These are phyloP conservation scores for Procapra przewalskii DNA, from an alignment of 2,113 vertebrate species.

Conservation along the genomic window DNA sequence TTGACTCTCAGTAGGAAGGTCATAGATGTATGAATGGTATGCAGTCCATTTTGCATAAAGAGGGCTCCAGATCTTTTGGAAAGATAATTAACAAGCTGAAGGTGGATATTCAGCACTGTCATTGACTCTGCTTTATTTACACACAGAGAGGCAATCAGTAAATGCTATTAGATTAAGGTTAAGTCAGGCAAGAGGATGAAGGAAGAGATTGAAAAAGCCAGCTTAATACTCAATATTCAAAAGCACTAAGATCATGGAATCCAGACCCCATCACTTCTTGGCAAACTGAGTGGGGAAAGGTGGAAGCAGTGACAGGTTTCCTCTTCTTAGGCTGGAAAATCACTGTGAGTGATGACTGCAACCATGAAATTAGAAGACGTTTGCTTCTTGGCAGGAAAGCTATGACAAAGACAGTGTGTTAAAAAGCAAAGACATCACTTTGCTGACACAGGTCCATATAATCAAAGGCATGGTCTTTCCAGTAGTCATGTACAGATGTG, in stretches of 20 bases:
- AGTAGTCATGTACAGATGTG: neutral
- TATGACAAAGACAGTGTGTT: neutral
- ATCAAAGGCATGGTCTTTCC: neutral
- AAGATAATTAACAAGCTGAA: neutral
- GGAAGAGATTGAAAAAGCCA: neutral
- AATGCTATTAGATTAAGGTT: neutral
- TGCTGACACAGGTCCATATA: neutral
- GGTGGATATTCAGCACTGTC: neutral
- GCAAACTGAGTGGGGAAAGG: neutral
- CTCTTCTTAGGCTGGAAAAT: neutral
- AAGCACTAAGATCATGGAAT: neutral
- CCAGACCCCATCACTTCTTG: neutral
- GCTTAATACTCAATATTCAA: neutral
- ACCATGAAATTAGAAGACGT: neutral
- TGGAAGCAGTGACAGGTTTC: neutral
- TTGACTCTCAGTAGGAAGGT: too few species aligned
- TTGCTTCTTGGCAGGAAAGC: neutral
- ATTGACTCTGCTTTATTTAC: neutral
- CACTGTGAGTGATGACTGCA: neutral
- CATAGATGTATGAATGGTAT: neutral
- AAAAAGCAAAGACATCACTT: neutral
- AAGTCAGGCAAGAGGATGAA: neutral
- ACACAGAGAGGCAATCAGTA: neutral
- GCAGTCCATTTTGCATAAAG: neutral
- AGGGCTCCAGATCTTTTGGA: neutral